phyloP scores from a whole-genome alignment of 2,113 vertebrate genomes.

The Lampris megalopsis region DNA sequence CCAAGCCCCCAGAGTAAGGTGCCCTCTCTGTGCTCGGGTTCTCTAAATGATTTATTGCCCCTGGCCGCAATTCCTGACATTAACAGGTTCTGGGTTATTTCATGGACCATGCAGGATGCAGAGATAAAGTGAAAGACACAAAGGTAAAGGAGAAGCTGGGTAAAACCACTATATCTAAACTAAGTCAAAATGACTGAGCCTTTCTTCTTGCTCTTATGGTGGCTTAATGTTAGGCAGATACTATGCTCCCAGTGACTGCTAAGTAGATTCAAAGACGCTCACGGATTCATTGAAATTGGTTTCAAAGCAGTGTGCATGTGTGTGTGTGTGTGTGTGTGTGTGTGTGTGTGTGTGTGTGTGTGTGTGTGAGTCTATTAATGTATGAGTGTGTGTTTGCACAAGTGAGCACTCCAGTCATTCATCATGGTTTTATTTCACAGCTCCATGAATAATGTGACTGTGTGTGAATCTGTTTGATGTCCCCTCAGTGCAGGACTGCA shows the following conservation, averaged over 20 bases:
- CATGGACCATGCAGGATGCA: background rate
- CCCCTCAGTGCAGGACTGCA: background rate
- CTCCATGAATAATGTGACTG: conserved; percentile 9
- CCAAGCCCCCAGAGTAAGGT: too few relatives aligned
- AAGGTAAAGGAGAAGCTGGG: background rate
- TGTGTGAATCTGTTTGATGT: conserved; percentile 10
- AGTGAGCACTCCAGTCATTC: conserved; percentile 5
- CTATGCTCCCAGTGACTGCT: conserved; percentile 7
- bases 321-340: conserved; percentile 14
- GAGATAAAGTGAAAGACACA: background rate
- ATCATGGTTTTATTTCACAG: conserved; percentile 5
- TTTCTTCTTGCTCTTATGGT: background rate
- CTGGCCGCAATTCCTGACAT: background rate
- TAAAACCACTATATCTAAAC: too few relatives aligned
- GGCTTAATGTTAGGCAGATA: conserved; percentile 2
- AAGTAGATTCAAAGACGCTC: conserved; percentile 20
- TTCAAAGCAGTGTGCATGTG: background rate
- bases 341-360: conserved; percentile 2
- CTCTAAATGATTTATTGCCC: conserved; percentile 2
- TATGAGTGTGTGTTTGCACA: conserved; percentile 8
- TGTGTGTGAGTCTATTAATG: background rate
- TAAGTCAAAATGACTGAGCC: background rate
- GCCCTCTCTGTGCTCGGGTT: too few relatives aligned
- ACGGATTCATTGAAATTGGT: conserved; percentile 7
- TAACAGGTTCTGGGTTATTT: background rate